Percentiles rank a stretch among this genome's conserved stretches.
Evolutionary conservation across 2,797 vertebrate species (phyloP).

Genomic region (Acomys russatus): DNA sequence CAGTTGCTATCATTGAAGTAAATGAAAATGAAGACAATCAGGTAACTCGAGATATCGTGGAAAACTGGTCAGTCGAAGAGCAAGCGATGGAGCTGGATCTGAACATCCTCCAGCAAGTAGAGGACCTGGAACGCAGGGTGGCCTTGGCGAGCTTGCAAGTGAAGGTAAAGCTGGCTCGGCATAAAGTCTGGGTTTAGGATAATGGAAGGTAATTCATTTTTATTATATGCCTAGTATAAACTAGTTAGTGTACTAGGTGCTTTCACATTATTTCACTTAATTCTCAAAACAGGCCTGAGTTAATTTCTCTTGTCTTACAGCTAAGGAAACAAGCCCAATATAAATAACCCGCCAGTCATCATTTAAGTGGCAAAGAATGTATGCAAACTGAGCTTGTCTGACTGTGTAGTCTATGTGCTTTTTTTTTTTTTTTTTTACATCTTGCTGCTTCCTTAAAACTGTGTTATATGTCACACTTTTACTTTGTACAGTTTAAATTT

Average conservation of each 20-base stretch:
- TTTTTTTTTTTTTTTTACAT: background rate
- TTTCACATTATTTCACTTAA: constrained; percentile 62
- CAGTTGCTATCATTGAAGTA: constrained; percentile 92
- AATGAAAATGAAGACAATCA: constrained; percentile 92
- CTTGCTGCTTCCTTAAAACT: constrained; percentile 26
- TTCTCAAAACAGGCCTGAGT: constrained; percentile 61
- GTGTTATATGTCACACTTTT: constrained; percentile 36
- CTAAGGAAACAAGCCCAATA: constrained; percentile 63
- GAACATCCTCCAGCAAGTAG: constrained; percentile 94
- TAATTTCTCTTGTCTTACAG: constrained; percentile 57
- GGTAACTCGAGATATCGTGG: constrained; percentile 91
- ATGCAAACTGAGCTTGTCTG: constrained; percentile 2
- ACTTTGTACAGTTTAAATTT: constrained; percentile 29
- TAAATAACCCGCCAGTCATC: constrained; percentile 52
- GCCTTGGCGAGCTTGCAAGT: constrained; percentile 95
- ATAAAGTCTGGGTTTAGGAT: constrained; percentile 83
- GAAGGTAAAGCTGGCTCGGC: constrained; percentile 92
- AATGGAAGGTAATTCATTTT: constrained; percentile 67
- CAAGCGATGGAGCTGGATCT: constrained; percentile 96
- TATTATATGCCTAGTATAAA: background rate
- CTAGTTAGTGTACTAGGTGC: constrained; percentile 52
- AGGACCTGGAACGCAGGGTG: constrained; percentile 96
- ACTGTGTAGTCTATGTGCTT: background rate
- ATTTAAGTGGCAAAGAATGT: constrained; percentile 25
- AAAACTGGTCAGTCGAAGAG: constrained; percentile 96